phyloP scores from a whole-genome alignment of 2,113 vertebrate genomes.

The Syngnathus floridae region DNA sequence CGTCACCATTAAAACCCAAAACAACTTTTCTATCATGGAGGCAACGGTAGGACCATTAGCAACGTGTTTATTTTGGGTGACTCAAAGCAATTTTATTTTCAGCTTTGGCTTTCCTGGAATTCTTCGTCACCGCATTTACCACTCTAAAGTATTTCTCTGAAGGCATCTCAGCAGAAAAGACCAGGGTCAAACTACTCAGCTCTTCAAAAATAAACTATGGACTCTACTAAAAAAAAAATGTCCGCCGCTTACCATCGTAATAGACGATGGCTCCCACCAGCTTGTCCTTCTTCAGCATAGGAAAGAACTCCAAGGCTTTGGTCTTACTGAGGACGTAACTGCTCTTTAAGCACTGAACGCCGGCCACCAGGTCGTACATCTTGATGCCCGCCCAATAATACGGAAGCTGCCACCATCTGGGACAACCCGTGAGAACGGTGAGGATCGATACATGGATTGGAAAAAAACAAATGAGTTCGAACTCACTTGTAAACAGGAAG shows the following conservation, averaged over 20 bases:
- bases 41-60: too few species aligned
- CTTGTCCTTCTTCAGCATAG: slow-evolving; percentile 89
- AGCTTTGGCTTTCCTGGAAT: not conserved
- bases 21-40: too few species aligned
- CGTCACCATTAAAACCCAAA: too few species aligned
- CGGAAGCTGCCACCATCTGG: slow-evolving; percentile 96
- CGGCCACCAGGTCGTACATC: slow-evolving; percentile 91
- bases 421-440: not conserved
- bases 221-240: not conserved
- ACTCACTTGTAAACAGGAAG: slow-evolving; percentile 94
- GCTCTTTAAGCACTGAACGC: slow-evolving; percentile 86
- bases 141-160: not conserved
- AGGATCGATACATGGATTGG: not conserved
- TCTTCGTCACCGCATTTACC: not conserved
- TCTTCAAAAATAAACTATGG: slow-evolving; percentile 28
- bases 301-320: slow-evolving; percentile 88
- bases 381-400: slow-evolving; percentile 98
- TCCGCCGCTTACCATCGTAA: slow-evolving; percentile 81
- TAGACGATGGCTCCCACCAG: slow-evolving; percentile 96
- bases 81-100: not conserved
- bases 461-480: too few species aligned
- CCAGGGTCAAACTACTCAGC: slow-evolving; percentile 16
- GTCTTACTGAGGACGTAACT: slow-evolving; percentile 91
- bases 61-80: too few species aligned
- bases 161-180: slow-evolving; percentile 7